phyloP scores from a whole-genome alignment of 2,888 invertebrate genomes.

The Tenthredo amoena region DNA sequence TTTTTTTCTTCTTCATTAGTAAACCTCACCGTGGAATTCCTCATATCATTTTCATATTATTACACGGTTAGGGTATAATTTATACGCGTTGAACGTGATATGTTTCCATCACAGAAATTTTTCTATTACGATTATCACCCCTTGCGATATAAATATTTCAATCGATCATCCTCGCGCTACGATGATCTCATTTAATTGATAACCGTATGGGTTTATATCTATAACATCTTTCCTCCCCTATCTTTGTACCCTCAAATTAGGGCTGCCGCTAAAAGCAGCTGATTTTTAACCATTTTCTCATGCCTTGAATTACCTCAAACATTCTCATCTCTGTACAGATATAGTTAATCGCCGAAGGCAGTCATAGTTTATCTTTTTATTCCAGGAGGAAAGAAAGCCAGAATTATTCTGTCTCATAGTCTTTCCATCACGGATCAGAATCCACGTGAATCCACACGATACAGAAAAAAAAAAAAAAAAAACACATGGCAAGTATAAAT shows the following conservation, averaged over 20 bases:
- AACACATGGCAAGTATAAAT: not conserved
- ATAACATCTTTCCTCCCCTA: not conserved
- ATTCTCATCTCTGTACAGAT: not conserved
- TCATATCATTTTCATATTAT: constrained; percentile 46
- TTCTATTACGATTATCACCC: constrained; percentile 41
- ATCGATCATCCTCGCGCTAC: not conserved
- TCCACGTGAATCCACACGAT: not conserved
- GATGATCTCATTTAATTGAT: not conserved
- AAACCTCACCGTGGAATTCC: constrained; percentile 26
- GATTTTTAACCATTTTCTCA: constrained; percentile 3
- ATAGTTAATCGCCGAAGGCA: not conserved
- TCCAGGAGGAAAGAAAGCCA: not conserved
- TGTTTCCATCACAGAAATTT: constrained; percentile 60
- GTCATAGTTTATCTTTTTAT: not conserved
- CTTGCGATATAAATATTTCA: constrained; percentile 35
- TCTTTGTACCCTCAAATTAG: not conserved
- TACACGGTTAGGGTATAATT: constrained; percentile 28
- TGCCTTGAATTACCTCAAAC: not conserved
- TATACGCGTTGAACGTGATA: constrained; percentile 57
- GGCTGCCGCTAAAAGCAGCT: not conserved
- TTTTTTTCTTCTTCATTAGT: not conserved
- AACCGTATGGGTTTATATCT: not conserved
- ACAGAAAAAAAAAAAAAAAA: not conserved
- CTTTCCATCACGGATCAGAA: not conserved
- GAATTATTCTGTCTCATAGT: not conserved